Percentiles rank a stretch among this genome's conserved stretches.
phyloP scores from a whole-genome alignment of 2,113 vertebrate genomes.

The Pluvianellus socialis region DNA sequence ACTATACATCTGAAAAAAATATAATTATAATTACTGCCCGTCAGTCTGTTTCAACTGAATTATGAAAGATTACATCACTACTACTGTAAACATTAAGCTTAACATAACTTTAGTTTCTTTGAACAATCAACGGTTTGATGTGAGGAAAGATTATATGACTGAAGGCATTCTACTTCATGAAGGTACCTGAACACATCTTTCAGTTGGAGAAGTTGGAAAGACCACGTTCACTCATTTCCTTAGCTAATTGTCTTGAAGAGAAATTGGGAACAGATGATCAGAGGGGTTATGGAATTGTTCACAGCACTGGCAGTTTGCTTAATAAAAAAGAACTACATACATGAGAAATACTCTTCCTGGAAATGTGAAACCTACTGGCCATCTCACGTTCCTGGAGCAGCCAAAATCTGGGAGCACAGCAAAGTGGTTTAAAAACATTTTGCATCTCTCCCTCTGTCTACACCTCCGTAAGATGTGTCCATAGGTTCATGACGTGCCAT shows the following conservation, averaged over 20 bases:
- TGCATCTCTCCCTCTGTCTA: neutral
- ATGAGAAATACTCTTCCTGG: neutral
- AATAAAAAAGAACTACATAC: neutral
- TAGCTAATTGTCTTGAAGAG: neutral
- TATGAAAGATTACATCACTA: neutral
- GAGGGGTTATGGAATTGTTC: neutral
- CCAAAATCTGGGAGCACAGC: neutral
- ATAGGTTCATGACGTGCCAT: neutral
- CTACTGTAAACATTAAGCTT: neutral
- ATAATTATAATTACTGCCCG: neutral
- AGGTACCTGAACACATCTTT: neutral
- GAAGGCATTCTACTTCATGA: neutral
- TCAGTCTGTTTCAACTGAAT: neutral
- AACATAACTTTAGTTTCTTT: neutral
- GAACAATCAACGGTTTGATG: neutral
- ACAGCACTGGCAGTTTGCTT: neutral
- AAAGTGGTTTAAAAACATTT: neutral
- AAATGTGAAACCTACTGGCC: neutral
- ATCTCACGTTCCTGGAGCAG: neutral
- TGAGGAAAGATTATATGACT: neutral
- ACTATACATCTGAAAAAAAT: constrained; percentile 77
- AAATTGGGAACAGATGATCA: neutral
- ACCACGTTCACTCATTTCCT: neutral
- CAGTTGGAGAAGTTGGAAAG: neutral
- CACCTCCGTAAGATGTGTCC: neutral